Evolutionary conservation across 92 coral and sea anemone species (phyloP), one percentile per base, ranked within the genome.

Genomic region (Epizoanthus ramosus): DNA sequence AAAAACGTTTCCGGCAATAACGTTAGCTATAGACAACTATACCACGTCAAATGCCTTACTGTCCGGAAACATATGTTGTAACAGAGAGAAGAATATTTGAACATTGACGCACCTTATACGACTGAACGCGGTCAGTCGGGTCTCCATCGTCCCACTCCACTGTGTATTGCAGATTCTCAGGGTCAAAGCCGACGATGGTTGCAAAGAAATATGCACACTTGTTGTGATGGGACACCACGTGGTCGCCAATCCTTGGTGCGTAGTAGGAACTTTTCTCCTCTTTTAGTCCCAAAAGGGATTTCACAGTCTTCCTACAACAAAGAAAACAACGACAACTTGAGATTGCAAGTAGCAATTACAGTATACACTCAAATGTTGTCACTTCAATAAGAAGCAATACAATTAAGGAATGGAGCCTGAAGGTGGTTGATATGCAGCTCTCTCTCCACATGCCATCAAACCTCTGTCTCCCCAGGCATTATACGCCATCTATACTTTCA

Each of bases 141-240:
- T 95, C 98, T 0, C 91, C 90, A 14, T 95, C 98, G 88, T 95
- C 98, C 98, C 98, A 95, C 89, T 93, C 90, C 85, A 95, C 98
- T 3, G 98, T 95, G 71, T 95, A 95, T 17, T 90, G 85, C 77
- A 95, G 79, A 22, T 90, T 86, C 81, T 86, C 89, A 17, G 82
- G 86, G 80, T 94, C 89, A 65, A 95, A 95, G 8, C 91, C 79
- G 60, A 77, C 98, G 71, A 95, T 80, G 21, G 93, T 93, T 19
- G 98, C 98, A 22, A 85, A 86, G 90, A 83, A 95, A 86, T 85
- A 95, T 3, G 98, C 94, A 92, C 96, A 95, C 21, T 72, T 69
- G 56, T 86, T 83, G 80, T 95, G 98, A 63, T 91, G 98, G 25
- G 94, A 91, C 41, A 95, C 77, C 91, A 95, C 98, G 82, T 95